Evolutionary conservation across 2,888 invertebrate species (phyloP).

Genomic region (Pachydiplax longipennis): DNA sequence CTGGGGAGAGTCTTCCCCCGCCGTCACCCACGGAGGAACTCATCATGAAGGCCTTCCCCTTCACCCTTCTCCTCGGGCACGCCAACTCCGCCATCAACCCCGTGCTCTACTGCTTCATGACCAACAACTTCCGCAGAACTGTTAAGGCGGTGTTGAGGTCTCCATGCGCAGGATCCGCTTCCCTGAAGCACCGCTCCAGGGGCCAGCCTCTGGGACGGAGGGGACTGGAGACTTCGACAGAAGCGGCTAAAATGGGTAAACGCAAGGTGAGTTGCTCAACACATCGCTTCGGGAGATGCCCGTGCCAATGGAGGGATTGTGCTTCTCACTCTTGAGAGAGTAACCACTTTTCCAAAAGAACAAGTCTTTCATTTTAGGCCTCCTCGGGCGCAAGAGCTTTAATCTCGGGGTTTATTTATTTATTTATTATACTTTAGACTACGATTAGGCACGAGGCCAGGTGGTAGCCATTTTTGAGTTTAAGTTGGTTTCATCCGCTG

Average conservation of each 20-base stretch:
- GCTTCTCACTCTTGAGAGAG: neutral
- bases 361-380: neutral
- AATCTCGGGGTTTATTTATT: no score
- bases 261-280: conserved; percentile 34
- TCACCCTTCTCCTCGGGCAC: conserved; percentile 75
- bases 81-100: conserved; percentile 81
- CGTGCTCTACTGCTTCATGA: conserved; percentile 78
- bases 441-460: no score
- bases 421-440: no score
- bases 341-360: neutral
- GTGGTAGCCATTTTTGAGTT: no score
- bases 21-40: conserved; percentile 36
- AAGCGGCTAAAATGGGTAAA: neutral
- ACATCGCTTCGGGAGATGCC: neutral
- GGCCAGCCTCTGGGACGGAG: neutral
- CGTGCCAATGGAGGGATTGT: neutral
- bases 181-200: neutral
- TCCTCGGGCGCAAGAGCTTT: neutral
- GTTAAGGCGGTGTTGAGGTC: conserved; percentile 18
- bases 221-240: neutral
- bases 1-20: neutral
- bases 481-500: no score
- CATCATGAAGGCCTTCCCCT: conserved; percentile 60
- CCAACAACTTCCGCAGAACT: conserved; percentile 74
- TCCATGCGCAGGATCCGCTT: neutral